Base-by-base conservation (phyloP, 2,113 vertebrate species). In the Cebus imitator region DNA sequence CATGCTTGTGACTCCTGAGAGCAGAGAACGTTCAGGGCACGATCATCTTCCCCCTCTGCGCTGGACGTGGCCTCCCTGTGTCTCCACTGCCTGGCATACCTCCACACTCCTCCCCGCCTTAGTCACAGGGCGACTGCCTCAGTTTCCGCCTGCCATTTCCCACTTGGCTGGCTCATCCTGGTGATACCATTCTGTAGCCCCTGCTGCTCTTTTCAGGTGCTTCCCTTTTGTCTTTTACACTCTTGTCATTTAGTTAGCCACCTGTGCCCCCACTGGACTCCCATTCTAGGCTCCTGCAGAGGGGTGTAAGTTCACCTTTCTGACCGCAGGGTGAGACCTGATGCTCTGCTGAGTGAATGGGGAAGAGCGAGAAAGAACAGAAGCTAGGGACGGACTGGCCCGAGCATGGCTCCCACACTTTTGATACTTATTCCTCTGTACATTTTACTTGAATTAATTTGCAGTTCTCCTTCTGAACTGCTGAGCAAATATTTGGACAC, bases 1-100 rank as follows among this genome's bases (percentile, higher is more conserved):
- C 79, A 73, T 37, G n/a, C 48, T 52, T 66, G 18, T 48, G 75
- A 25, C 75, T 72, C 27, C n/a, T 7, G 48, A 82, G 68, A 37
- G 35, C 37, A 27, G 92, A 78, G 35, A 81, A 13, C 14, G 10
- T 32, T 32, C 18, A 48, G 70, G 80, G 16, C 45, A 25, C 17
- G 37, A 21, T 78, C 68, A 76, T 48, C 70, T 16, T 2, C 21
- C 6, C 18, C 68, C 25, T 50, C 27, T 21, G 25, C 45, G 43
- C 6, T 35, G 43, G 8, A 13, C 0, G 0, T 76, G 58, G 7
- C 35, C 23, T 70, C 11, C 50, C 32, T 73, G 25, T 92, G 45
- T 58, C 35, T 57, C 32, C 20, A 0, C 21, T 30, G 57, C 48
- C 40, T 2, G 43, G 25, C 13, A 14, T 0, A 16, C 27, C 45